Conservation (phyloP, 1,140 invertebrate genomes). For the Drosophila nannoptera region DNA sequence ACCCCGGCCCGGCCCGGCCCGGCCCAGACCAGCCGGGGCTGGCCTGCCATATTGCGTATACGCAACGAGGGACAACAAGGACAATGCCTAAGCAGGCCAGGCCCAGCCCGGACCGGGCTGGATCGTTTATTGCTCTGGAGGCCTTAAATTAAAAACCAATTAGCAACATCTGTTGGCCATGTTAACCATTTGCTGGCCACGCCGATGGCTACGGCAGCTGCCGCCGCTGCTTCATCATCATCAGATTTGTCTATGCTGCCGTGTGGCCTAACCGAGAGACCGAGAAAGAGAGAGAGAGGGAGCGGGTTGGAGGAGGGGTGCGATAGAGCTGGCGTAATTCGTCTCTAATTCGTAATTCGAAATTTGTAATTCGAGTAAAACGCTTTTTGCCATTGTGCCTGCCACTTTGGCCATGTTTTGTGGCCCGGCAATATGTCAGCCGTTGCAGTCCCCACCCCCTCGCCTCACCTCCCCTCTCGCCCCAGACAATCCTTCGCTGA, state of each 20-base stretch:
- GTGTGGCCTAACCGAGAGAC: constrained; percentile 7
- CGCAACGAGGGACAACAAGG: constrained; percentile 31
- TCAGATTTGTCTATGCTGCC: constrained; percentile 12
- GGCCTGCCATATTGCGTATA: constrained; percentile 37
- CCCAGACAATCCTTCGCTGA: too few relatives aligned
- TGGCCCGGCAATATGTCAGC: constrained; percentile 38
- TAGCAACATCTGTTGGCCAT: constrained; percentile 58
- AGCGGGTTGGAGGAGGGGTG: background rate
- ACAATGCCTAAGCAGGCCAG: constrained; percentile 18
- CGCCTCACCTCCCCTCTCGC: background rate
- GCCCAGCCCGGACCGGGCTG: background rate
- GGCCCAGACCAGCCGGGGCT: background rate
- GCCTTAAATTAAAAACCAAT: constrained; percentile 63
- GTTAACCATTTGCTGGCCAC: constrained; percentile 36
- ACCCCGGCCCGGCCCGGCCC: background rate
- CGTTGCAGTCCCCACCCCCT: background rate
- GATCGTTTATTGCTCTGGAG: constrained; percentile 59
- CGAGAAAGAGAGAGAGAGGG: background rate
- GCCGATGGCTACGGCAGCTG: background rate
- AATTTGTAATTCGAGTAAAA: constrained; percentile 47
- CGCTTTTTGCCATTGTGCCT: constrained; percentile 37
- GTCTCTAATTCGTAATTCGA: constrained; percentile 51
- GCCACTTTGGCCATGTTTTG: constrained; percentile 29
- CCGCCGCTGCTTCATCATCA: constrained; percentile 28
- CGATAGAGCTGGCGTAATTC: constrained; percentile 24